Percentiles rank a stretch among this genome's conserved stretches.
phyloP scores from a whole-genome alignment of 2,888 invertebrate genomes.

The Acleris sparsana region DNA sequence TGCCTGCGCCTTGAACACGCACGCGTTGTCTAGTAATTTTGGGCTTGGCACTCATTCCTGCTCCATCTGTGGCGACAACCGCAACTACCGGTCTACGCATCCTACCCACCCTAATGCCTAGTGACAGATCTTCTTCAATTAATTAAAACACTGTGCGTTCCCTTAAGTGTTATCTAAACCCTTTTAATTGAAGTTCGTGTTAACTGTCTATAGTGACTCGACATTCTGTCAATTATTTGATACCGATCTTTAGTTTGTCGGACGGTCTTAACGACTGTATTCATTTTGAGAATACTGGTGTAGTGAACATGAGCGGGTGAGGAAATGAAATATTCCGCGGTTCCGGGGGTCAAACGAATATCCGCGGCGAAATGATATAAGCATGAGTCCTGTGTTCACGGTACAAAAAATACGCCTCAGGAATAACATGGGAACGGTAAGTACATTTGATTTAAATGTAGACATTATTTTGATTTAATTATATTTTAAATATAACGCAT shows the following conservation, averaged over 20 bases:
- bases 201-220: constrained; percentile 66
- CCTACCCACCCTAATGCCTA: constrained; percentile 11
- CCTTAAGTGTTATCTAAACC: constrained; percentile 62
- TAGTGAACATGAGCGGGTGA: constrained; percentile 49
- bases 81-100: constrained; percentile 43
- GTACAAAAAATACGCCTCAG: constrained; percentile 61
- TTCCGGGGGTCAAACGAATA: constrained; percentile 14
- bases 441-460: constrained; percentile 47
- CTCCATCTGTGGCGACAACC: constrained; percentile 55
- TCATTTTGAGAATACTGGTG: constrained; percentile 61
- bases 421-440: constrained; percentile 63
- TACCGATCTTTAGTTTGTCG: constrained; percentile 71
- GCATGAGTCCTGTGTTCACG: constrained; percentile 69
- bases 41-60: constrained; percentile 64
- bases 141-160: constrained; percentile 49
- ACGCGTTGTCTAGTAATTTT: constrained; percentile 67
- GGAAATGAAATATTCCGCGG: constrained; percentile 43
- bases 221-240: constrained; percentile 72
- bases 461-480: no score
- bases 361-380: constrained; percentile 37
- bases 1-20: constrained; percentile 71
- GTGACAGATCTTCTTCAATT: constrained; percentile 45
- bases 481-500: no score
- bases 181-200: constrained; percentile 71
- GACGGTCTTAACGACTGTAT: constrained; percentile 65